Conservation (phyloP, 2,888 invertebrate genomes). For the Drosophila glabriapex region DNA sequence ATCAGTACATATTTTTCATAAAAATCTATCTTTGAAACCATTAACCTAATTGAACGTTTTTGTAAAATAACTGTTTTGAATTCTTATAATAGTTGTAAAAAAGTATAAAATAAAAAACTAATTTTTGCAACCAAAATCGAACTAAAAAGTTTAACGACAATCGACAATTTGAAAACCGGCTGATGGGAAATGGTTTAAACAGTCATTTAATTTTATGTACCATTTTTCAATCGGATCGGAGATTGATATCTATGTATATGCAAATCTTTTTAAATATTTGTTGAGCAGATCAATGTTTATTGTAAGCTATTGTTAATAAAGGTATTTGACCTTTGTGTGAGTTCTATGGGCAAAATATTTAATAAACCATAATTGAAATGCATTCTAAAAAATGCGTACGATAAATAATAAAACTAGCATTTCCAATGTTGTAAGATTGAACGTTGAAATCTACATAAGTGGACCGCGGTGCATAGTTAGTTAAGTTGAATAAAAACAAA, state of each 20-base stretch:
- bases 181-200: background rate
- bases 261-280: background rate
- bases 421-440: background rate
- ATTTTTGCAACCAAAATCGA: background rate
- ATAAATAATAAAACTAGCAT: background rate
- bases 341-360: background rate
- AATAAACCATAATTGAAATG: background rate
- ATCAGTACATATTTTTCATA: background rate
- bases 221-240: background rate
- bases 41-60: constrained; percentile 21
- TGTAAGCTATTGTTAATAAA: background rate
- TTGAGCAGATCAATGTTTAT: background rate
- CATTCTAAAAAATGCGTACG: background rate
- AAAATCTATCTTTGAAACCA: constrained; percentile 41
- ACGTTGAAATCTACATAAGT: constrained; percentile 34
- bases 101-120: background rate
- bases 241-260: background rate
- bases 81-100: background rate
- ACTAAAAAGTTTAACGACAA: background rate
- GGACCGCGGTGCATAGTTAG: constrained; percentile 26
- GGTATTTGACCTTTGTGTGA: background rate
- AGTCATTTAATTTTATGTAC: background rate
- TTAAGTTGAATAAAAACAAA: constrained; percentile 27
- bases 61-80: background rate
- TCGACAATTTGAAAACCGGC: background rate